Conservation (phyloP, 2,888 invertebrate genomes). For the Pseudococcus longispinus region DNA sequence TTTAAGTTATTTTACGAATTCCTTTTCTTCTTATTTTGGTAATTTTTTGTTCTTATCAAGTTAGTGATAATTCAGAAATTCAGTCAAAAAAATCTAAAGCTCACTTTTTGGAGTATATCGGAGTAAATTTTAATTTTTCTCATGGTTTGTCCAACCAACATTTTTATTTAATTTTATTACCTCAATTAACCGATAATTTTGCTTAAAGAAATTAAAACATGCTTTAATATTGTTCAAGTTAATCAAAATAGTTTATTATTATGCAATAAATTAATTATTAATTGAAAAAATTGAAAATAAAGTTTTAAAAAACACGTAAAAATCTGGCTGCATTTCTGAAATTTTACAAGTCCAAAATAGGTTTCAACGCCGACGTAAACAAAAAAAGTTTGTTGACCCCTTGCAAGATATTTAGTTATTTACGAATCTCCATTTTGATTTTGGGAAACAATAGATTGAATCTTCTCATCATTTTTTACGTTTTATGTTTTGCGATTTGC, state of each 20-base stretch:
- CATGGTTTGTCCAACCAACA: background rate
- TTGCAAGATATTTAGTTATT: background rate
- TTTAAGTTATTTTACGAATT: background rate
- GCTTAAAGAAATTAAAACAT: background rate
- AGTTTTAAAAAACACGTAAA: background rate
- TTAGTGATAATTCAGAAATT: background rate
- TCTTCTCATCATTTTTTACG: conserved; percentile 29
- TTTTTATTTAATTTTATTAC: background rate
- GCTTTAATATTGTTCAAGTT: background rate
- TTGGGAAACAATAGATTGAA: conserved; percentile 52
- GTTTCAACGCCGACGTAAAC: background rate
- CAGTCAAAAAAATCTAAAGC: background rate
- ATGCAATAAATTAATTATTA: background rate
- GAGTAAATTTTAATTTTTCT: background rate
- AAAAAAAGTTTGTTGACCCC: conserved; percentile 50
- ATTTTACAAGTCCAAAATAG: background rate
- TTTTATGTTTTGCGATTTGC: background rate
- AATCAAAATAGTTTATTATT: background rate
- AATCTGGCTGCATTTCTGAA: background rate
- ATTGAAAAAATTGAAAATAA: background rate
- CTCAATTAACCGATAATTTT: background rate
- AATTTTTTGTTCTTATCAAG: background rate
- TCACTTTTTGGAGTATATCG: background rate
- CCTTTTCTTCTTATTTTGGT: background rate
- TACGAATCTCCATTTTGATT: conserved; percentile 50